Base-by-base conservation (phyloP, 2,797 vertebrate species). In the Tinamus major region DNA sequence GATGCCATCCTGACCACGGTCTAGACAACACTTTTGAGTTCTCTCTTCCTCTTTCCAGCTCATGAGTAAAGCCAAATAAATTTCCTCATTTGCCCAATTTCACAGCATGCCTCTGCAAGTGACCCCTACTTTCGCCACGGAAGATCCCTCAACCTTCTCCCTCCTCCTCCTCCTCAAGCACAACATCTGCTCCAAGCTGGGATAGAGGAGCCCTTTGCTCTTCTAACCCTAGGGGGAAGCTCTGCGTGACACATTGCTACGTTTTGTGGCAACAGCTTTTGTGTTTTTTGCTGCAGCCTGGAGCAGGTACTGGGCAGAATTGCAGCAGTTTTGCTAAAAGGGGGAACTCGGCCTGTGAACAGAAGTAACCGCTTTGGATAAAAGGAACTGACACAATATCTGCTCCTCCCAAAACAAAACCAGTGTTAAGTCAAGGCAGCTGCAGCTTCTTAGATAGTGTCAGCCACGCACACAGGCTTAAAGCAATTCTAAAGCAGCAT, bases 121-220 rank as follows among this genome's bases (percentile, higher is more conserved):
- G 26, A 70, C 49, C 9, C 35, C 49, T 14, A 10, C 13, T 5
- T 70, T 27, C 13, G 10, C 70, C 1, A 0, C 1, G 13, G 88
- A 83, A 92, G 41, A 5, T 49, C 31, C 64, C 62, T 82, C 58
- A 79, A 13, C 27, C 71, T 55, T 55, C 17, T 12, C 48, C 6
- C 42, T 79, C 35, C 35, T 35, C 35, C 35, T 79, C 56, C 56
- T 53, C n/a, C 1, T n/a, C 0, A 13, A 49, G 59, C 19, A 58
- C 46, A 89, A 83, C 77, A 41, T 29, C 21, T 82, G 46, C 3
- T 3, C 26, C 4, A 48, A 46, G 53, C 46, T 85, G 61, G 58
- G 79, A 39, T 0, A 67, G 78, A 17, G 3, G 3, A 82, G 72
- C 31, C 64, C 41, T 79, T 68, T 79, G 68, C 80, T 91, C 64